Base-by-base conservation (phyloP, 2,113 vertebrate species). In the Coryphaenoides rupestris region DNA sequence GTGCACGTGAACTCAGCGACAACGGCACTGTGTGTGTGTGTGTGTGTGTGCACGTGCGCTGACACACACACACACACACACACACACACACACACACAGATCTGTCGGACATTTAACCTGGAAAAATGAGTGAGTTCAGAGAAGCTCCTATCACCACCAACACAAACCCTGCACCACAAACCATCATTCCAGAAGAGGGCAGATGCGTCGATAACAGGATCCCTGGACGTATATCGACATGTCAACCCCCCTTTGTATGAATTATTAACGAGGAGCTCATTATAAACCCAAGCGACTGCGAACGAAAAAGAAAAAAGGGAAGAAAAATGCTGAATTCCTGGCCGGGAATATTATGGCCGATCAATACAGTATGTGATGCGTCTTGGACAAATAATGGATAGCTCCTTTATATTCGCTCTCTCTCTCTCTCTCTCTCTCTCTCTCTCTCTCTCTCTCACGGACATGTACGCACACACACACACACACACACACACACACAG, bases 241-340 rank as follows among this genome's bases (percentile, higher is more conserved):
- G 70, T 80, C 65, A 60, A 78, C 73, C 58, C 68, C 52, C 26
- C n/a, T n/a, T 40, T 40, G 33, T 19, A 71, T 84, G 73, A 82
- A 86, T 88, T 87, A 86, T 87, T 87, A 79, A 88, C 69, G 58
- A 23, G 59, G 64, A 63, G 54, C 60, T 77, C 72, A 61, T 79
- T 73, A 71, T 59, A 60, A 22, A 47, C 24, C 62, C 21, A 24
- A 72, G 26, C 52, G 55, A 47, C 22, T 46, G 65, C 73, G 57
- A n/a, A n/a, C n/a, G n/a, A n/a, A n/a, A n/a, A n/a, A n/a, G n/a
- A n/a, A n/a, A n/a, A n/a, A n/a, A n/a, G n/a, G n/a, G n/a, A n/a
- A n/a, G n/a, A 67, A 55, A 53, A 19, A 52, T 55, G 68, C 4
- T 12, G 33, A 40, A 65, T 59, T 67, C 62, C 53, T 65, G 14